Evolutionary conservation across 2,797 vertebrate species (phyloP), one percentile per base, ranked within the genome.

Genomic region (Valencia hispanica): DNA sequence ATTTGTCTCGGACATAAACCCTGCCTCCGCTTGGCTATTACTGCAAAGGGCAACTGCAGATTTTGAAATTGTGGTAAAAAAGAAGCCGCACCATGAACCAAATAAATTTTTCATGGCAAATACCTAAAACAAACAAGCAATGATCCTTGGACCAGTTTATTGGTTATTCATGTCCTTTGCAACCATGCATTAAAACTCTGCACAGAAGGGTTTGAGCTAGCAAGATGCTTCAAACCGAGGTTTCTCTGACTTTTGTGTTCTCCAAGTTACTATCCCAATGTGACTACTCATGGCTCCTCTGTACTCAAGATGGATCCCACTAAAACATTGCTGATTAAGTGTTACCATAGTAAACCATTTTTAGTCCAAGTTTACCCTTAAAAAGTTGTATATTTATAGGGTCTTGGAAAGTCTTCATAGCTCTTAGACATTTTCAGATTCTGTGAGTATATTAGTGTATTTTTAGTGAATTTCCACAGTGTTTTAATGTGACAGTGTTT

Each of bases 271-370:
- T 27, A 18, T 47, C 17, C 18, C 30, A 25, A 22, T 18, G 11
- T 20, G 7, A 2, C 36, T 4, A 18, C 14, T 47, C 14, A 48
- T 30, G 0, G 61, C n/a, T 57, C 70, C 74, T 61, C 70, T 74
- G 47, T 75, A 18, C 75, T 36, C 6, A 63, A 73, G n/a, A 65
- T 57, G 63, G 63, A 70, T 48, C 66, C 43, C 43, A 45, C 2
- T 45, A 9, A 45, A 45, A 45, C 11, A 45, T 45, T 47, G 50
- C 50, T 51, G 50, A 51, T 51, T 8, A 51, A 51, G 50, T 2
- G 22, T 5, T 51, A 10, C 7, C 50, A 51, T 5, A 51, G 22
- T 5, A 53, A 25, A 53, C n/a, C n/a, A 53, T 10, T 53, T 25
- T 53, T 51, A 51, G 48, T 51, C 15, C 17, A 47, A 17, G 45